phyloP scores from a whole-genome alignment of 2,113 vertebrate species.

The Ornithorhynchus anatinus region DNA sequence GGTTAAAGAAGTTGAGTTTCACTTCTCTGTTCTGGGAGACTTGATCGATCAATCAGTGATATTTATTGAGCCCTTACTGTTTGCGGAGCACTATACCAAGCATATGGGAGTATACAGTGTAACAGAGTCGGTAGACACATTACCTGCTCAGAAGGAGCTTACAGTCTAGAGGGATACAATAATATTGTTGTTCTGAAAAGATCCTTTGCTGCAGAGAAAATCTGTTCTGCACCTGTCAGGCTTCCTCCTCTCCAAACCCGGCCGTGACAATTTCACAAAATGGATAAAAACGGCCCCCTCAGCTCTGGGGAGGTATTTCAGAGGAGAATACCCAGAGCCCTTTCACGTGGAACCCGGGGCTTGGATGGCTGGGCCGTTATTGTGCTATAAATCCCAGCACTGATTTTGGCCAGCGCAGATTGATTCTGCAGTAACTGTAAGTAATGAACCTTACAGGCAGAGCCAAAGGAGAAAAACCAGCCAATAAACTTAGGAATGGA shows the following conservation, averaged over 20 bases:
- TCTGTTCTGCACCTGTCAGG: conserved; percentile 64
- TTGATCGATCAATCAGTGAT: conserved; percentile 78
- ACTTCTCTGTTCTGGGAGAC: conserved; percentile 62
- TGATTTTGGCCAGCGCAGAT: conserved; percentile 76
- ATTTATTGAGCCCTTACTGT: no score
- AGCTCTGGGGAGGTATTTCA: conserved; percentile 57
- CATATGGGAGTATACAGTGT: no score
- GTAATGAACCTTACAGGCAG: conserved; percentile 73
- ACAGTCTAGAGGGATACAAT: no score
- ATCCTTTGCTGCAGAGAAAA: conserved; percentile 67
- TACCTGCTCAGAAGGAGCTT: no score
- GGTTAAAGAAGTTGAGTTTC: conserved; percentile 60
- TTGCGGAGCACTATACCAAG: no score
- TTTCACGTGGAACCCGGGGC: conserved; percentile 69
- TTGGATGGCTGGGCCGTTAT: conserved; percentile 65
- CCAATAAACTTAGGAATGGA: conserved; percentile 60
- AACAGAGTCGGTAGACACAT: no score
- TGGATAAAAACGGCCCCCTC: conserved; percentile 61
- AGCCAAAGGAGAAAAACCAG: conserved; percentile 29
- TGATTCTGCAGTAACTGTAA: conserved; percentile 79
- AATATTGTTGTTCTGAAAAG: conserved; percentile 71
- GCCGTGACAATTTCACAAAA: conserved; percentile 68
- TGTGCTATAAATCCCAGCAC: conserved; percentile 76
- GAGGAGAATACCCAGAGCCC: conserved; percentile 53
- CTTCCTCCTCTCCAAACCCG: conserved; percentile 71